These are phyloP conservation scores for Stenurella melanura DNA, from an alignment of 2,888 invertebrate genomes.

Conservation along the genomic window DNA sequence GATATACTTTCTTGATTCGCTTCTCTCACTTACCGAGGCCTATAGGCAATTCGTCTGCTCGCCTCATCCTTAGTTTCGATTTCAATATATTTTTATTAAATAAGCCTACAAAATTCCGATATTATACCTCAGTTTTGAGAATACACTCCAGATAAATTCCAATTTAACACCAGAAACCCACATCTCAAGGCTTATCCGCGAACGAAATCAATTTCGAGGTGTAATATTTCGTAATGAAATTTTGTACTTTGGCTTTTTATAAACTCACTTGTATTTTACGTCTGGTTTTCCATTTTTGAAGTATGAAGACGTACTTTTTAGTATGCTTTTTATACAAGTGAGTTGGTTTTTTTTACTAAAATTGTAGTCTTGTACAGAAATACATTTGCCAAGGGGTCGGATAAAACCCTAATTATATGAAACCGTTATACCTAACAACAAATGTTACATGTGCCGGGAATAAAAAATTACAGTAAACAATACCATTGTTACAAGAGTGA, in stretches of 20 bases:
- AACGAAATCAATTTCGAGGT: slow-evolving; percentile 14
- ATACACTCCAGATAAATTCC: slow-evolving; percentile 9
- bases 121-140: slow-evolving; percentile 11
- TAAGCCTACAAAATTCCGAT: neutral
- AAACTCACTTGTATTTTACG: no score
- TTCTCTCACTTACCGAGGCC: neutral
- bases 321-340: neutral
- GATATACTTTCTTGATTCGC: neutral
- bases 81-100: slow-evolving; percentile 11
- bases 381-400: no score
- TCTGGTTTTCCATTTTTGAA: no score
- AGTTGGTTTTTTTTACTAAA: neutral
- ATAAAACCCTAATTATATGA: neutral
- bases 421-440: neutral
- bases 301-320: neutral
- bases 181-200: neutral
- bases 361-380: neutral
- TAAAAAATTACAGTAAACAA: neutral
- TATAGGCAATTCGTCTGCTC: slow-evolving; percentile 1
- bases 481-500: neutral
- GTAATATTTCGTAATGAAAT: slow-evolving; percentile 5
- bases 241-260: neutral
- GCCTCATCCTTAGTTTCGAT: neutral
- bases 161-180: slow-evolving; percentile 8
- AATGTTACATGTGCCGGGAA: neutral